These are phyloP conservation scores for Thaumetopoea pityocampa DNA, from an alignment of 1,140 invertebrate species.

Conservation along the genomic window DNA sequence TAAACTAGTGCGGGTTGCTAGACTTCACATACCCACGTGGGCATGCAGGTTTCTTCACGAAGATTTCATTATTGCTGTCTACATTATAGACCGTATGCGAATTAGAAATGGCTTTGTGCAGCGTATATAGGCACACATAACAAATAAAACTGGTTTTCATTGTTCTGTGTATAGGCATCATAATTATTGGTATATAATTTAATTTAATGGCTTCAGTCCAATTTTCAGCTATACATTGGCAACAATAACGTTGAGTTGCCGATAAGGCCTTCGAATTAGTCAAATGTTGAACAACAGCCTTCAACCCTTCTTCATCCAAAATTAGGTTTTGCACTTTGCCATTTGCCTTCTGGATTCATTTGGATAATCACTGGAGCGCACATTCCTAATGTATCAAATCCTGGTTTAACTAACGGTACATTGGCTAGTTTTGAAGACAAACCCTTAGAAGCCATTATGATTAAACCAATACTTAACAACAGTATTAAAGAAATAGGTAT, in stretches of 20 bases:
- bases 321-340: constrained; percentile 44
- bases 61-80: no score
- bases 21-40: no score
- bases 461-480: no score
- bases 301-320: constrained; percentile 44
- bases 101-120: no score
- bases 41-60: no score
- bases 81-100: no score
- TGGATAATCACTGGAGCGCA: constrained; percentile 51
- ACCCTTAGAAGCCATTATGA: no score
- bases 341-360: constrained; percentile 58
- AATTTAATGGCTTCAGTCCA: constrained; percentile 32
- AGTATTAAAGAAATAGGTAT: no score
- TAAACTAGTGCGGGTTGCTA: no score
- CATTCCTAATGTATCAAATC: constrained; percentile 47
- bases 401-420: constrained; percentile 45
- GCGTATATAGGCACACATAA: no score
- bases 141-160: no score
- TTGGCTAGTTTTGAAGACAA: no score
- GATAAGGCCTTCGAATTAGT: constrained; percentile 48
- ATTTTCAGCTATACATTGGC: constrained; percentile 43
- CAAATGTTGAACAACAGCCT: constrained; percentile 44
- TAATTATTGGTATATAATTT: constrained; percentile 59
- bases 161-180: constrained; percentile 64
- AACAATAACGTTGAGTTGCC: constrained; percentile 58